phyloP scores from a whole-genome alignment of 2,888 invertebrate species.

The Pseudococcus viburni region DNA sequence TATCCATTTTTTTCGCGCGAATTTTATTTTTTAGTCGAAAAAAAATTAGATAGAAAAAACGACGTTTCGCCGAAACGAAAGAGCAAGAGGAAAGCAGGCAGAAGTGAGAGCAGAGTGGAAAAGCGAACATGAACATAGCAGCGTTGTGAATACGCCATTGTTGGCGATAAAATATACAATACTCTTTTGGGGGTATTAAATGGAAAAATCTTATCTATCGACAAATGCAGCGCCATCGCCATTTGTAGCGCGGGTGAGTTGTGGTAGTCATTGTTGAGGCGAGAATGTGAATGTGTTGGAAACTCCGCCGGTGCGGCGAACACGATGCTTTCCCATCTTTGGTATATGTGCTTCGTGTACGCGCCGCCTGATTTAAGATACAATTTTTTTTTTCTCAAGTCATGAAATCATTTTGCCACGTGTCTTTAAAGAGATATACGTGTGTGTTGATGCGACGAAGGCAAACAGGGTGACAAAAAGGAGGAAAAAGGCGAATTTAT shows the following conservation, averaged over 20 bases:
- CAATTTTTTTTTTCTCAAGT: background rate
- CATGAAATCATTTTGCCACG: conserved; percentile 44
- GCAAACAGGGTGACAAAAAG: background rate
- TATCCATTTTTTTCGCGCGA: conserved; percentile 11
- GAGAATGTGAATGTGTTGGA: background rate
- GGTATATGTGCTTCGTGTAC: background rate
- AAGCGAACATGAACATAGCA: conserved; percentile 1
- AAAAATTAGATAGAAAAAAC: background rate
- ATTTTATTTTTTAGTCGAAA: background rate
- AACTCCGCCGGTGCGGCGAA: background rate
- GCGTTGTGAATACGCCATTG: conserved; percentile 15
- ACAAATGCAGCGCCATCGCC: conserved; percentile 21
- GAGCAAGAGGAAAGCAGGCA: background rate
- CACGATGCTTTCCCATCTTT: background rate
- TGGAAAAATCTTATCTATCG: conserved; percentile 47
- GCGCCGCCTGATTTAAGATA: conserved; percentile 2
- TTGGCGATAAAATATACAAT: conserved; percentile 45
- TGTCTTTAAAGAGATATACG: conserved; percentile 5
- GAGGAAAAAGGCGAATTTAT: conserved; percentile 21
- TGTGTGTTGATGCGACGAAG: background rate
- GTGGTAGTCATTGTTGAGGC: background rate
- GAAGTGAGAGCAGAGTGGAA: background rate
- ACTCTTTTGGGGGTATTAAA: conserved; percentile 47
- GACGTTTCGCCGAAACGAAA: background rate
- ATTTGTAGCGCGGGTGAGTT: background rate